Base-by-base conservation (phyloP, 2,888 invertebrate species). In the Lasiommata megera region DNA sequence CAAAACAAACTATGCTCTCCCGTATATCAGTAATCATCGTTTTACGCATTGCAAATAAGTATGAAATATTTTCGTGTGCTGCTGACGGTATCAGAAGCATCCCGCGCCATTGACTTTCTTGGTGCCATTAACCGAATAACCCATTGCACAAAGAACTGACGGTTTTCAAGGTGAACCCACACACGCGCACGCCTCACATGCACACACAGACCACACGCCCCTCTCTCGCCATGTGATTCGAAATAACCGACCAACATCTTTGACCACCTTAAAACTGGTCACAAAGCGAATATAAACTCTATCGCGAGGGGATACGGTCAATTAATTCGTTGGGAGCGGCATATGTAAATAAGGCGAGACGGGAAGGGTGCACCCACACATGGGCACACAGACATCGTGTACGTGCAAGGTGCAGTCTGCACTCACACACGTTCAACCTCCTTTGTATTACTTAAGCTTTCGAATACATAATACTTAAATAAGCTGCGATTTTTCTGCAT, bases 51-150 rank as follows among this genome's bases (percentile, higher is more conserved):
- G 34, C 34, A 34, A 34, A 34, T 34, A 23, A 23, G 7, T 34
- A 11, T 11, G 11, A 16, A 28, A 7, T 12, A 3, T 14, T 37
- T n/a, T n/a, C 50, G 56, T 59, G 63, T 59, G 63, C 56, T 87
- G 85, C 82, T 73, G 78, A 79, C 87, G 67, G 69, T 89, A 82
- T 81, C 50, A 72, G 67, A 76, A 74, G 80, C 83, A 82, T 85
- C 82, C 79, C 84, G 79, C 88, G 88, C 88, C 89, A 89, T 90
- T 89, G 89, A 89, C 88, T 90, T 80, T 81, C 82, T 84, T 80
- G 88, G 80, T 87, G 91, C 88, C 90, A 90, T 90, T 91, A 91
- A 89, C 91, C 91, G 91, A 91, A 90, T 91, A 89, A 91, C 91
- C 91, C 86, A 91, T 88, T 90, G 88, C 88, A 90, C 90, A 91